Base-by-base conservation (phyloP, 2,888 invertebrate species). In the Macropis europaea region DNA sequence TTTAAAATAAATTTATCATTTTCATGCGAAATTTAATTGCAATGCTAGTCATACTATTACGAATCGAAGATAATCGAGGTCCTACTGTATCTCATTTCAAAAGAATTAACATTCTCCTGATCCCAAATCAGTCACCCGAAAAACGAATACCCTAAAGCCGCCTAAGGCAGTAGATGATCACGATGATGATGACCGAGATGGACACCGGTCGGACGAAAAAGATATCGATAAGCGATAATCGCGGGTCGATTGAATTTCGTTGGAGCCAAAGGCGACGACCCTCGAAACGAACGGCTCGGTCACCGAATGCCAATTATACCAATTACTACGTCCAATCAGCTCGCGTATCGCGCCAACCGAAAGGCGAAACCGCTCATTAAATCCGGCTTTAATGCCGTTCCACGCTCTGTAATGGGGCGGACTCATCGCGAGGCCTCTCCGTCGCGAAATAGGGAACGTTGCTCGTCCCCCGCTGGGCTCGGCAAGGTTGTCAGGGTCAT, bases 311-410 rank as follows among this genome's bases (percentile, higher is more conserved):
- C 73, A 77, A 75, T 79, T 79, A 77, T 64, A 75, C 74, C 82
- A 82, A 83, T 83, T 83, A 82, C 79, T 45, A 73, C 15, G 64
- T 68, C 64, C 70, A 82, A 84, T 82, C 76, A 74, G 56, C 45
- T 75, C 53, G 76, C 73, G 73, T 73, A 81, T 84, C 79, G 79
- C 76, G 76, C 80, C 74, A 79, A 81, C 75, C 76, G 77, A 76
- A 79, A 80, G 76, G 67, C 60, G 74, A 72, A 81, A 79, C 78
- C 74, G 66, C 74, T 81, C 79, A 77, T 85, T 84, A 84, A 83
- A 76, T 72, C 63, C 61, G 48, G 69, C 64, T 79, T 75, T 74
- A 76, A 75, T 71, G 61, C 66, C 62, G 54, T 48, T 70, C 57
- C 56, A 42, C 17, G 47, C 28, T 30, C 40, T 19, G 53, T 67